phyloP scores from a whole-genome alignment of 1,140 invertebrate genomes.

The Argopecten irradians region DNA sequence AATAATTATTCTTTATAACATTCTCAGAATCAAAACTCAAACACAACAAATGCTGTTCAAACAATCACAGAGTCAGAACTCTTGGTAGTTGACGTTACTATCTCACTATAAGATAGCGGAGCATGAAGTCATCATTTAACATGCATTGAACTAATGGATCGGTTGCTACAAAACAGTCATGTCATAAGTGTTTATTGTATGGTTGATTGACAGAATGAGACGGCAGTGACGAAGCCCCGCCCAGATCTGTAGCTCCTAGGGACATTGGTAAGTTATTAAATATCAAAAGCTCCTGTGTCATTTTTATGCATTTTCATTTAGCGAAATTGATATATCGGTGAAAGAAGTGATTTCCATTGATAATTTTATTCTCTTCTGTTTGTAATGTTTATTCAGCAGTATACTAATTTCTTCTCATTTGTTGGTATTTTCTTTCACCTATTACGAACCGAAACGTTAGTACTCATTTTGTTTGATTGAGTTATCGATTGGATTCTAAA shows the following conservation, averaged over 20 bases:
- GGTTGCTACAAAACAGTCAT: neutral
- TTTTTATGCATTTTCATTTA: neutral
- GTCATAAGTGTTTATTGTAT: neutral
- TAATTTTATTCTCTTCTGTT: neutral
- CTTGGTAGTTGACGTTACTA: neutral
- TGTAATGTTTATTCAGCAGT: too few relatives aligned
- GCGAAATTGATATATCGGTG: neutral
- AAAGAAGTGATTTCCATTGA: neutral
- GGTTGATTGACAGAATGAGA: neutral
- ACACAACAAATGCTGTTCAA: too few relatives aligned
- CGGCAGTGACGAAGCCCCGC: neutral
- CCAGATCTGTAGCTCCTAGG: neutral
- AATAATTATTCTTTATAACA: too few relatives aligned
- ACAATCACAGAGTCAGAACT: too few relatives aligned
- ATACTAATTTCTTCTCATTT: too few relatives aligned
- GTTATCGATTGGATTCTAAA: too few relatives aligned
- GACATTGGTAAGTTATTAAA: neutral
- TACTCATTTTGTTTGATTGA: too few relatives aligned
- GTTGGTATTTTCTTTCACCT: neutral
- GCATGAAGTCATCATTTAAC: neutral
- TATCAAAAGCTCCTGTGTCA: neutral
- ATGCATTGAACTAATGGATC: neutral
- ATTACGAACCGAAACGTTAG: too few relatives aligned
- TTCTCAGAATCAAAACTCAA: too few relatives aligned
- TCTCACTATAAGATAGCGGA: neutral